A percentile compares a stretch with the other conserved stretches of the same genome.
Evolutionary conservation across 2,113 vertebrate genomes (phyloP).

Genomic region (Urocitellus parryii): DNA sequence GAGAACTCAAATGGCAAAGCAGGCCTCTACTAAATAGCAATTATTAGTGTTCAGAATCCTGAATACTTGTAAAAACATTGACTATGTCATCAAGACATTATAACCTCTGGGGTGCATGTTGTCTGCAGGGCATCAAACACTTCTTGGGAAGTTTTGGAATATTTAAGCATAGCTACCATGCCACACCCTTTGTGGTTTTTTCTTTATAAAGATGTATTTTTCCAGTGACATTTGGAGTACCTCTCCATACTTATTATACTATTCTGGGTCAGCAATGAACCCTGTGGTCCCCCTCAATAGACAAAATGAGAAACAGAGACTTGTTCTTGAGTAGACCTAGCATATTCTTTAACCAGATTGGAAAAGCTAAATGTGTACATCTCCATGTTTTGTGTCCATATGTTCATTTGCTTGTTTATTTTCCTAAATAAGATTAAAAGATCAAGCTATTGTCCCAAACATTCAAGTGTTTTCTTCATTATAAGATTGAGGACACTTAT

Average conservation of each 20-base stretch:
- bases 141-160: background rate
- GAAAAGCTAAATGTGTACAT: background rate
- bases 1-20: background rate
- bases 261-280: background rate
- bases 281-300: background rate
- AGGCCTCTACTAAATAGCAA: background rate
- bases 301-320: background rate
- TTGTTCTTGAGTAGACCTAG: background rate
- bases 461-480: background rate
- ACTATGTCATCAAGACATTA: background rate
- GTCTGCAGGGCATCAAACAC: background rate
- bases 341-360: background rate
- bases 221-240: background rate
- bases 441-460: background rate
- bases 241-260: background rate
- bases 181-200: background rate
- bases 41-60: background rate
- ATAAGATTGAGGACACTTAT: constrained; percentile 10
- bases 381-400: background rate
- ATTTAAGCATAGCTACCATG: background rate
- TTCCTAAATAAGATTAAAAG: constrained; percentile 52
- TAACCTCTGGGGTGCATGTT: background rate
- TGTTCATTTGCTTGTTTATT: background rate
- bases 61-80: background rate
- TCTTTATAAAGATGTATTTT: background rate